Percentiles rank a stretch among this genome's conserved stretches.
These are phyloP conservation scores for Albula goreensis DNA, from an alignment of 2,113 vertebrate species.

Conservation along the genomic window DNA sequence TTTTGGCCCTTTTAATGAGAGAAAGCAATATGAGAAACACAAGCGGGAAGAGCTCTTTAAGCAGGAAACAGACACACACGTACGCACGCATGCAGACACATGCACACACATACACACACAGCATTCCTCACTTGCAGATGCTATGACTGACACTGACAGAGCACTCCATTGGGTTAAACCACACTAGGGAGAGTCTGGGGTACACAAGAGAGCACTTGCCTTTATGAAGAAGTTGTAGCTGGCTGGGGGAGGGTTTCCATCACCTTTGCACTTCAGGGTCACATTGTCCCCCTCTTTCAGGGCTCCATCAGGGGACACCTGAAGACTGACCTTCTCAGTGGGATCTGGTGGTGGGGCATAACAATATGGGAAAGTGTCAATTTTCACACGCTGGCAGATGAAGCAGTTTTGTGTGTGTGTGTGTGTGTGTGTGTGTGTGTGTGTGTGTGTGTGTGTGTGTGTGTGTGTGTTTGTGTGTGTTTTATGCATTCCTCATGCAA, in stretches of 20 bases:
- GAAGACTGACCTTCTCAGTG: conserved; percentile 84
- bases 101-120: background rate
- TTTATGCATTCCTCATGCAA: conserved; percentile 24
- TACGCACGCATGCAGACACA: no score
- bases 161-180: background rate
- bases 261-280: conserved; percentile 86
- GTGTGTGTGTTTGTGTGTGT: background rate
- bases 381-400: background rate
- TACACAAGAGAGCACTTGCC: conserved; percentile 43
- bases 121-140: background rate
- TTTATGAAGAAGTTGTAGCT: conserved; percentile 85
- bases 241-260: conserved; percentile 89
- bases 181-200: background rate
- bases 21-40: background rate
- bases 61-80: background rate
- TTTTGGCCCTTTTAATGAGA: conserved; percentile 53
- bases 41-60: background rate
- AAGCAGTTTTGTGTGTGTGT: no score
- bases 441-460: background rate
- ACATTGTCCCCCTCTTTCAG: conserved; percentile 88
- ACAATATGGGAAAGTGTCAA: background rate
- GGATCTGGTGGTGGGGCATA: conserved; percentile 74
- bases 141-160: background rate
- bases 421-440: background rate
- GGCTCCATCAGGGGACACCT: conserved; percentile 69